Evolutionary conservation across 2,888 invertebrate genomes (phyloP), one percentile per base, ranked within the genome.

Genomic region (Cheilosia impressa): DNA sequence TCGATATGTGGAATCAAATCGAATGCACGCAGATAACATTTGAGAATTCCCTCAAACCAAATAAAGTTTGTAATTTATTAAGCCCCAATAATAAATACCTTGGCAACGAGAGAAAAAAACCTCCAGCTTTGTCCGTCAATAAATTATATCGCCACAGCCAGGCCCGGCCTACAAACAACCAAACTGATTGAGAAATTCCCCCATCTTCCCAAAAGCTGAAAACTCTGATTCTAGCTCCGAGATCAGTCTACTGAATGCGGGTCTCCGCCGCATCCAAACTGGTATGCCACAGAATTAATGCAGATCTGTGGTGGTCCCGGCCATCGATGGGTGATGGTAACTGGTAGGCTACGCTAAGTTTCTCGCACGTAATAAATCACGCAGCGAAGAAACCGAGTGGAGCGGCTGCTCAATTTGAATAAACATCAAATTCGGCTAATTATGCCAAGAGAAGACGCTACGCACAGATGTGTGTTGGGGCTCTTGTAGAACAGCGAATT

Each of bases 11-110:
- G 68, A 79, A 69, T 53, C 68, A 47, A 79, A 53, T 45, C 68
- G 53, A 68, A 71, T 43, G 58, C 50, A n/a, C 38, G 15, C 41
- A 43, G 52, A 52, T 10, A 24, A 43, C 72, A 58, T 58, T 55
- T 63, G 47, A 24, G 62, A 71, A 65, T 79, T 52, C 71, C 76
- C 85, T 66, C 80, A 68, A 77, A 76, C 76, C 80, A 76, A 81
- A 81, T 77, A 77, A 80, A 81, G 72, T 80, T 80, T 17, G 66
- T 76, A 85, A 85, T 85, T 85, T 85, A 85, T 76, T 76, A 80
- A 80, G 76, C 80, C 71, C 24, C 85, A 80, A 72, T 85, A 80
- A 84, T 80, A 84, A 85, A 71, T 80, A 80, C 71, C 69, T 45
- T 58, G 57, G 68, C 19, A 24, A 24, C 53, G 41, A n/a, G 22